Base-by-base conservation (phyloP, 2,888 invertebrate species). In the Monochamus alternatus region DNA sequence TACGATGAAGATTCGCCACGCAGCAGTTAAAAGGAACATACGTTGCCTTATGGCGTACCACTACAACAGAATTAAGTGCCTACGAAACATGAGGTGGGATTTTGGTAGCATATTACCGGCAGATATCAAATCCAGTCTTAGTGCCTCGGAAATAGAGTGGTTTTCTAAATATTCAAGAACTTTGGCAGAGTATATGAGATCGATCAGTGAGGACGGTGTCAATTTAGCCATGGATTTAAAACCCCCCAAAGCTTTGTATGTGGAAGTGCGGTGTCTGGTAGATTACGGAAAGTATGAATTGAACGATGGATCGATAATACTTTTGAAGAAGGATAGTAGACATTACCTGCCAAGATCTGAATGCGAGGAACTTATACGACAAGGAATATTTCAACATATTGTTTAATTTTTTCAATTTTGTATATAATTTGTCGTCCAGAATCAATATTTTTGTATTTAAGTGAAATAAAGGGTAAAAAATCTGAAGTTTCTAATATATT, bases 241-340 rank as follows among this genome's bases (percentile, higher is more conserved):
- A 78, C 99, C 99, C 10, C 98, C 98, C 0, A 98, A 98, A 87
- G 94, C 96, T 0, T 90, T 98, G 10, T 97, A 94, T 86, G 94
- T 98, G 78, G 97, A 98, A 92, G 98, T 98, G 70, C 91, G 96
- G 14, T 98, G 98, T 87, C 86, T 97, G 63, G 91, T 93, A 63
- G 97, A 99, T 88, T 97, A 97, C 89, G 99, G 99, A 0, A 97
- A 96, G 87, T 93, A 97, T 83, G 98, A 98, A 89, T 91, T 98
- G 9, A 97, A 96, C 83, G 96, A 97, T 90, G 99, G 98, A n/a
- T 95, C 96, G 85, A 92, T 95, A 5, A 92, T 99, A 31, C 91
- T 95, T 80, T 90, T 99, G 30, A 97, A 96, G 88, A 96, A 96
- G 88, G 96, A 98, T 86, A 97, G 96, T 80, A 94, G 97, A 89